Evolutionary conservation across 2,888 invertebrate genomes (phyloP).

Genomic region (Pammene fasciana): DNA sequence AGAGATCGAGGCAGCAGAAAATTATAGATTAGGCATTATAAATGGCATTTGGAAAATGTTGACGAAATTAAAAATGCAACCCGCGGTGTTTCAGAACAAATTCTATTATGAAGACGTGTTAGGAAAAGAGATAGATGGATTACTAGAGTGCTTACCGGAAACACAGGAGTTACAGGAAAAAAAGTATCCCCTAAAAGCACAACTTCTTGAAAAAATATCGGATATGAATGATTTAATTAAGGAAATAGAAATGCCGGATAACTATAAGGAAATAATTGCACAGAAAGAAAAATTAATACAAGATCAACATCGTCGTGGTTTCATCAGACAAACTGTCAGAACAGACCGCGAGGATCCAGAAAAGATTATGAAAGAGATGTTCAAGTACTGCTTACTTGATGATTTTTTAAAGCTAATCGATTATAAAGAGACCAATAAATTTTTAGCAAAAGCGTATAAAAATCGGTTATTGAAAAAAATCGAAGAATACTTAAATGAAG

Average conservation of each 20-base stretch:
- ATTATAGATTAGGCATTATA: conserved; percentile 57
- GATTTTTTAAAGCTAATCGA: conserved; percentile 57
- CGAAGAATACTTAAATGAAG: conserved; percentile 52
- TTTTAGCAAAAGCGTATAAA: conserved; percentile 58
- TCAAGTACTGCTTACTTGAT: conserved; percentile 59
- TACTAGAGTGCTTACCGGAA: conserved; percentile 60
- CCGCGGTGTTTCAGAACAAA: conserved; percentile 53
- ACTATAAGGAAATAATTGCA: conserved; percentile 60
- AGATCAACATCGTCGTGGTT: not conserved
- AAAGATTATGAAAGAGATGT: conserved; percentile 55
- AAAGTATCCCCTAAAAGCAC: conserved; percentile 56
- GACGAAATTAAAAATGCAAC: conserved; percentile 60
- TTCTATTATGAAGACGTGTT: conserved; percentile 64
- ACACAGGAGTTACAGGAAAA: conserved; percentile 53
- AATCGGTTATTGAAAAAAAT: conserved; percentile 57
- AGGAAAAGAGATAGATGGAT: conserved; percentile 65
- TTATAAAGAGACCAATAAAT: conserved; percentile 57
- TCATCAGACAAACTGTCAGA: conserved; percentile 37
- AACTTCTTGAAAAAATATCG: conserved; percentile 60
- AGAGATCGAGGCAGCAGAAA: conserved; percentile 51
- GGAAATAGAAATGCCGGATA: conserved; percentile 45
- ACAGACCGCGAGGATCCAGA: conserved; percentile 43
- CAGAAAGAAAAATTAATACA: conserved; percentile 51
- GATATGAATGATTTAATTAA: conserved; percentile 52
- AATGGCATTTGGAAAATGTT: conserved; percentile 64